Base-by-base conservation (phyloP, 2,113 vertebrate genomes). In the Cephalopterus ornatus region DNA sequence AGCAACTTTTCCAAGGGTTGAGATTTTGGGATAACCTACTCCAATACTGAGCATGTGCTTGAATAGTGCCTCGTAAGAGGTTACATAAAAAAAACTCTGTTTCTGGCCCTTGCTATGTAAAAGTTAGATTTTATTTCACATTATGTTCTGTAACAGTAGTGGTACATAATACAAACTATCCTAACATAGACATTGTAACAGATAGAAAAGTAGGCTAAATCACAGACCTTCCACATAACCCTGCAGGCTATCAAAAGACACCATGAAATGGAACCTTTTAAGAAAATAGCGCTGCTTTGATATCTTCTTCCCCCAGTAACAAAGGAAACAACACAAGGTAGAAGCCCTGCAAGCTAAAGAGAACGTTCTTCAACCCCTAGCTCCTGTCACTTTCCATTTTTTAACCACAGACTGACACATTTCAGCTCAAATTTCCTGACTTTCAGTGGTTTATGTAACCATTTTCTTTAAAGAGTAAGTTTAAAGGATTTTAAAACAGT, bases 341-440 rank as follows among this genome's bases (percentile, higher is more conserved):
- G 95, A 97, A 98, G 73, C 85, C 47, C 91, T 96, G 91, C 88
- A 89, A 96, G 79, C 73, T 90, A 93, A 95, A 97, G 96, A 96
- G 95, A 94, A 66, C 86, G 82, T 97, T 97, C 96, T 96, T 97
- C 92, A 96, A 87, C 91, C 74, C 63, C 81, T 87, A 95, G 93
- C 94, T 96, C 92, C 94, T 95, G 93, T 96, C 96, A 94, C 97
- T 98, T 98, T 97, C 97, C 97, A 97, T 96, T 98, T 97, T 98
- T 97, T 97, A 97, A 98, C 98, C 97, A 98, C 98, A 98, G 95
- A 97, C 95, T 98, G 97, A 98, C 97, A 98, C 93, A 28, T 97
- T 98, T 98, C 96, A 97, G 97, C 97, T 98, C 73, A 53, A 97
- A 97, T 98, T 98, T 98, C 98, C 98, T 98, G 97, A 95, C 95